phyloP scores from a whole-genome alignment of 37 sponge, comb jelly and placozoan species.

The Oopsacas minuta region DNA sequence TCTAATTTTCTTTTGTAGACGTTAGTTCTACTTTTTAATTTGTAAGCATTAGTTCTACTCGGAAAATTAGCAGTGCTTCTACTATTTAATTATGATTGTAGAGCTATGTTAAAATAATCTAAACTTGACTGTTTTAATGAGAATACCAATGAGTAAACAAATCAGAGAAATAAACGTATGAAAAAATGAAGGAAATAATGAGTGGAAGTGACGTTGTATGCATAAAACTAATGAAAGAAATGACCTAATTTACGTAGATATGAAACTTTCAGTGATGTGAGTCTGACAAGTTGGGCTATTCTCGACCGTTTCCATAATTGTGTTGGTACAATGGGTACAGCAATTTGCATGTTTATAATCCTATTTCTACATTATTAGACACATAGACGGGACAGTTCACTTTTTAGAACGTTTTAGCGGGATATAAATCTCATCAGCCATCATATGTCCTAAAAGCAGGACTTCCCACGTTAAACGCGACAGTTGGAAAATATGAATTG shows the following conservation, averaged over 20 bases:
- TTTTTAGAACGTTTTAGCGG: no score
- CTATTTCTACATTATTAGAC: no score
- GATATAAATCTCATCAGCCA: no score
- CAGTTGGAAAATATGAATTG: no score
- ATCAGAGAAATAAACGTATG: no score
- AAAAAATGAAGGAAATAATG: background rate
- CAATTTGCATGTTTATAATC: conserved; percentile 18
- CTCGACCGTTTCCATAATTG: conserved; percentile 2
- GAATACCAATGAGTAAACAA: no score
- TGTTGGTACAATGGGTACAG: background rate
- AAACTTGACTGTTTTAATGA: background rate
- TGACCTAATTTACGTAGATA: background rate
- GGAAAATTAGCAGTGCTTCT: background rate
- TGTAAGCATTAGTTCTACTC: conserved; percentile 11
- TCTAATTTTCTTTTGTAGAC: background rate
- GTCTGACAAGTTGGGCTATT: background rate
- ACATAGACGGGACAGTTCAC: no score
- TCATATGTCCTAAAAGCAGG: no score
- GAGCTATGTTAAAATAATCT: background rate
- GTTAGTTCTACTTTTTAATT: background rate
- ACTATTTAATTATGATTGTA: no score
- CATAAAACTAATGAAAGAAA: background rate
- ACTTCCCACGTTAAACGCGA: no score
- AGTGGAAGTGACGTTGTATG: no score
- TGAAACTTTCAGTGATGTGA: conserved; percentile 11